These are phyloP conservation scores for Drosophila leontia DNA, from an alignment of 1,140 invertebrate genomes.

Conservation along the genomic window DNA sequence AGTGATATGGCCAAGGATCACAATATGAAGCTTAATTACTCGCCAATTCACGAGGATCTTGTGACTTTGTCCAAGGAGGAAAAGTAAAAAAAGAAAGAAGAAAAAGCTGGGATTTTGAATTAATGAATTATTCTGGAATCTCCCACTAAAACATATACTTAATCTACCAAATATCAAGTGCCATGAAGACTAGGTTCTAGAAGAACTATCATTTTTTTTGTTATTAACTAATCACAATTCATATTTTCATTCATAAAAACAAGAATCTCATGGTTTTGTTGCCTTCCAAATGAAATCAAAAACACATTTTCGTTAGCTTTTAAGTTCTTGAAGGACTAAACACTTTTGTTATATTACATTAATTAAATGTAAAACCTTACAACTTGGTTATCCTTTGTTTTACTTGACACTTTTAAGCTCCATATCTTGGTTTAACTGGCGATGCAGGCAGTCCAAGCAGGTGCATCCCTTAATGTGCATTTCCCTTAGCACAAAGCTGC, in stretches of 20 bases:
- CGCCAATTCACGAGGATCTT: conserved; percentile 45
- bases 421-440: conserved; percentile 46
- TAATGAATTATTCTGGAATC: too few relatives aligned
- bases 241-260: not conserved
- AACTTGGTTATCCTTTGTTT: not conserved
- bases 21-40: conserved; percentile 47
- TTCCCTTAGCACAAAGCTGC: conserved; percentile 54
- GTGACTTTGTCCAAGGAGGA: conserved; percentile 43
- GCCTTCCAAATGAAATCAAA: conserved; percentile 1
- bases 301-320: not conserved
- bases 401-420: conserved; percentile 25
- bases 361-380: conserved; percentile 14
- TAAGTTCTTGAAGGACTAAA: conserved; percentile 7
- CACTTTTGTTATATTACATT: conserved; percentile 4
- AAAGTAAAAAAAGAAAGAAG: not conserved
- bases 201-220: not conserved
- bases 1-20: conserved; percentile 21
- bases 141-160: not conserved
- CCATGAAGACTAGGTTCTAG: not conserved
- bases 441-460: conserved; percentile 57
- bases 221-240: not conserved
- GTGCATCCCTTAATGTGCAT: conserved; percentile 55
- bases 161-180: not conserved
- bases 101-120: too few relatives aligned
- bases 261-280: not conserved